These are phyloP conservation scores for Syngnathus acus DNA, from an alignment of 2,797 vertebrate species.

Conservation along the genomic window DNA sequence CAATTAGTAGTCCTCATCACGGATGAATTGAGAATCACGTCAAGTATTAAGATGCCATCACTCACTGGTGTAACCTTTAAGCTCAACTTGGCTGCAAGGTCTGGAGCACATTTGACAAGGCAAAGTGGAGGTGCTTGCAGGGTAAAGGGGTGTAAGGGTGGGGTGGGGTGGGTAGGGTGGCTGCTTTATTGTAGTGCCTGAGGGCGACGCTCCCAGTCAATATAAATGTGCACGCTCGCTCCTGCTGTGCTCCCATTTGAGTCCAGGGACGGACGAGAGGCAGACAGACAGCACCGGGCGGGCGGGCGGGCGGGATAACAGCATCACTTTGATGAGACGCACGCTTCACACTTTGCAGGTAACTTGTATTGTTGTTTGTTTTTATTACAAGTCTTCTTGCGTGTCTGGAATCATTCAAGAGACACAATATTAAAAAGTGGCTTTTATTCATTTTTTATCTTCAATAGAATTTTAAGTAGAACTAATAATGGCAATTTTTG, in stretches of 20 bases:
- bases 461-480: neutral
- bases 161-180: conserved; percentile 24
- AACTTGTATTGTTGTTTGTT: neutral
- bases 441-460: neutral
- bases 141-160: conserved; percentile 11
- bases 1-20: neutral
- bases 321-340: conserved; percentile 14
- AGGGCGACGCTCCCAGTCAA: conserved; percentile 85
- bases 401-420: no score
- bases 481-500: neutral
- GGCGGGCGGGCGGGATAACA: conserved; percentile 39
- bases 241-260: conserved; percentile 64
- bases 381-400: neutral
- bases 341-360: neutral
- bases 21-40: neutral
- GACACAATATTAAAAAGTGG: no score
- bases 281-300: conserved; percentile 38
- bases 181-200: conserved; percentile 75
- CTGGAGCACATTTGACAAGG: conserved; percentile 55
- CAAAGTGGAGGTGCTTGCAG: conserved; percentile 27
- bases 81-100: conserved; percentile 57
- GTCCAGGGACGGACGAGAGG: conserved; percentile 44
- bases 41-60: neutral
- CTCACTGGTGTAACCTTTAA: conserved; percentile 14
- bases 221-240: conserved; percentile 78